Conservation (phyloP, 2,797 vertebrate genomes). For the Aldrovandia affinis region DNA sequence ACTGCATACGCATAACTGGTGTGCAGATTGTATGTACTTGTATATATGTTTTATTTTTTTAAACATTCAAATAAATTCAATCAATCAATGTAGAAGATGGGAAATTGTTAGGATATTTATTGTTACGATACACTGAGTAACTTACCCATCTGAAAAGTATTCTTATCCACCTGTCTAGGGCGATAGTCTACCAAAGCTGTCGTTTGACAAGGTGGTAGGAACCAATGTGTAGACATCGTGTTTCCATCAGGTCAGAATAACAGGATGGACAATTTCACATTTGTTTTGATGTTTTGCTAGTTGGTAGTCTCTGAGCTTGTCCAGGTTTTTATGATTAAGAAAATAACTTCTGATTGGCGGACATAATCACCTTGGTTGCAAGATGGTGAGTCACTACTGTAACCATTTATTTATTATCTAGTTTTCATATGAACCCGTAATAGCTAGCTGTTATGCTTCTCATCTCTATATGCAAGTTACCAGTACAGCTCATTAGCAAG, state of each 20-base stretch:
- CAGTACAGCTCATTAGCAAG: background rate
- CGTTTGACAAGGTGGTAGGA: background rate
- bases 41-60: too few relatives aligned
- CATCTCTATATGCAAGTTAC: background rate
- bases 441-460: background rate
- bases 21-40: too few relatives aligned
- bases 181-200: background rate
- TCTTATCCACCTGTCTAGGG: too few relatives aligned
- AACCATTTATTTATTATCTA: background rate
- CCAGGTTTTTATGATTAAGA: background rate
- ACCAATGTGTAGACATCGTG: background rate
- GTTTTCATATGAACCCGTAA: background rate
- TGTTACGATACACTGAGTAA: background rate
- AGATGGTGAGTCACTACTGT: background rate
- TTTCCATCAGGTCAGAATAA: constrained; percentile 15
- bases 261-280: background rate
- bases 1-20: too few relatives aligned
- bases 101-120: background rate
- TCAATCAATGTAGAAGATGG: background rate
- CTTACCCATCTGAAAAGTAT: too few relatives aligned
- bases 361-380: background rate
- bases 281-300: background rate
- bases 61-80: too few relatives aligned
- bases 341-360: background rate
- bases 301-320: too few relatives aligned